These are phyloP conservation scores for Poecilia velifera DNA, from an alignment of 2,797 vertebrate species.

Conservation along the genomic window DNA sequence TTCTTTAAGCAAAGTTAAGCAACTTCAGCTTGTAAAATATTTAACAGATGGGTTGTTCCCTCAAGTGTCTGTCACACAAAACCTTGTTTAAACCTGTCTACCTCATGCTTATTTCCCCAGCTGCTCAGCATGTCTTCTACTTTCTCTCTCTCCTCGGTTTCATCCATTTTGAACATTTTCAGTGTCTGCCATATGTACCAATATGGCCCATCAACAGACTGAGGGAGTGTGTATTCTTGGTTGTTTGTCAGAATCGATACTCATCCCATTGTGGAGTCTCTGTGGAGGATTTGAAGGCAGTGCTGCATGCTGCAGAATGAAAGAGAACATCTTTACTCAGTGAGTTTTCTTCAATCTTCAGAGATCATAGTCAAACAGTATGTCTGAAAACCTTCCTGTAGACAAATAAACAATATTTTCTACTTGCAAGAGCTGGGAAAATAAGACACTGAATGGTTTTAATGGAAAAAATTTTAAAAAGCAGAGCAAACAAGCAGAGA, in stretches of 20 bases:
- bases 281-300: conserved; percentile 32
- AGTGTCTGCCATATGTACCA: conserved; percentile 10
- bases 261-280: conserved; percentile 15
- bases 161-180: conserved; percentile 18
- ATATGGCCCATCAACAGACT: conserved; percentile 30
- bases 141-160: not conserved
- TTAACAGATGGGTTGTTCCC: conserved; percentile 58
- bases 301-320: conserved; percentile 5
- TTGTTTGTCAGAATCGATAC: conserved; percentile 44
- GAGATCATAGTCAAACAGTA: not conserved
- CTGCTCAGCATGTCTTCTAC: conserved; percentile 25
- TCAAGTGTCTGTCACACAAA: conserved; percentile 58
- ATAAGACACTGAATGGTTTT: not conserved
- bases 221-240: conserved; percentile 13
- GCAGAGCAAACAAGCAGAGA: no score
- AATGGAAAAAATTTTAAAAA: not conserved
- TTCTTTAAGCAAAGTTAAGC: conserved; percentile 38
- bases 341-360: not conserved
- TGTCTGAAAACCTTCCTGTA: not conserved
- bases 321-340: conserved; percentile 11
- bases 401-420: not conserved
- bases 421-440: not conserved
- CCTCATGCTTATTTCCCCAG: conserved; percentile 27
- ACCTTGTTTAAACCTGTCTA: conserved; percentile 36
- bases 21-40: conserved; percentile 51